These are phyloP conservation scores for Apocrypta bakeri DNA, from an alignment of 1,140 invertebrate genomes.

Conservation along the genomic window DNA sequence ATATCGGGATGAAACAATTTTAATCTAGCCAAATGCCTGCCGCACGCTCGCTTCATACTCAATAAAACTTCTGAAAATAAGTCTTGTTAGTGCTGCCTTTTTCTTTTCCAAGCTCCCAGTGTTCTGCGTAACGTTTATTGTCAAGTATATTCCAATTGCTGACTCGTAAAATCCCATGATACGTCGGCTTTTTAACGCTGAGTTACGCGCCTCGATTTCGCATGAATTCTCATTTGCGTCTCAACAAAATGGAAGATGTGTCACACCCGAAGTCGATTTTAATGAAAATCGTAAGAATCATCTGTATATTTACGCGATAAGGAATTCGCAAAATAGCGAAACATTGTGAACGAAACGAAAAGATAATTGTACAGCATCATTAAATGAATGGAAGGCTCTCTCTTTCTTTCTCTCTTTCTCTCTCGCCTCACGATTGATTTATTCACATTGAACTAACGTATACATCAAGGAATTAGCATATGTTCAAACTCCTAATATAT, in stretches of 20 bases:
- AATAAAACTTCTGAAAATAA: constrained; percentile 48
- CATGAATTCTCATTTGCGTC: background rate
- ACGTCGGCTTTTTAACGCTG: background rate
- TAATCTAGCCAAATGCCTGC: constrained; percentile 16
- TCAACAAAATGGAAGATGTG: no score
- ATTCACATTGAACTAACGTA: background rate
- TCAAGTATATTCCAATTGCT: background rate
- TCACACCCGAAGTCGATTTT: background rate
- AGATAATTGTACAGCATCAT: no score
- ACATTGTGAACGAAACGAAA: no score
- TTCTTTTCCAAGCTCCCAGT: background rate
- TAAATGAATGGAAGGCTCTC: background rate
- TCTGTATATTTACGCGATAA: no score
- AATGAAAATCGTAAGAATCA: background rate
- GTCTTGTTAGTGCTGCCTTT: constrained; percentile 12
- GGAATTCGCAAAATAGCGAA: background rate
- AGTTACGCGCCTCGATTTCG: background rate
- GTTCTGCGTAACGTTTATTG: constrained; percentile 8
- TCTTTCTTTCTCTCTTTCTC: no score
- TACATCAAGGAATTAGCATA: constrained; percentile 10
- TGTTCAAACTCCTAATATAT: background rate
- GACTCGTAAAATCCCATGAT: background rate
- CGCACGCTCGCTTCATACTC: constrained; percentile 10
- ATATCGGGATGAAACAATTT: background rate
- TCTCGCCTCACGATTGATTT: background rate